Conservation (phyloP, 1,140 invertebrate genomes). For the Bursaphelenchus mucronatus region DNA sequence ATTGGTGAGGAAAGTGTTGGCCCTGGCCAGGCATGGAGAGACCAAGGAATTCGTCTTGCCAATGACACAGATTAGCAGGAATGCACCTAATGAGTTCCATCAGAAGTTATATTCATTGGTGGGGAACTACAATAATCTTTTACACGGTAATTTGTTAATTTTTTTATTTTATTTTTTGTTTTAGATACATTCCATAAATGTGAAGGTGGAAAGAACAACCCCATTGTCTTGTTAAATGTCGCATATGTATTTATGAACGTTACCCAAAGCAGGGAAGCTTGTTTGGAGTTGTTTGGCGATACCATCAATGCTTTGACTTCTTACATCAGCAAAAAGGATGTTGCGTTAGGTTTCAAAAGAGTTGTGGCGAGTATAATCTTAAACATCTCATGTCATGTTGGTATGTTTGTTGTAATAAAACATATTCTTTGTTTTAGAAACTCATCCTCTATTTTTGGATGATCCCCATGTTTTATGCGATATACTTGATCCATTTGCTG, state of each 20-base stretch:
- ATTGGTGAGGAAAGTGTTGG: slow-evolving; percentile 1
- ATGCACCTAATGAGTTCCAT: not conserved
- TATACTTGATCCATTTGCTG: slow-evolving; percentile 15
- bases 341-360: not conserved
- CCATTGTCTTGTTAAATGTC: not conserved
- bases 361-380: slow-evolving; percentile 8
- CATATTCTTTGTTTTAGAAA: not conserved
- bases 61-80: not conserved
- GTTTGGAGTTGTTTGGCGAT: slow-evolving; percentile 10
- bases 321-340: slow-evolving; percentile 3
- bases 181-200: slow-evolving; percentile 14
- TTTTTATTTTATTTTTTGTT: not conserved
- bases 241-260: slow-evolving; percentile 17
- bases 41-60: not conserved
- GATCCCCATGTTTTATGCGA: slow-evolving; percentile 1
- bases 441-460: not conserved
- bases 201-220: slow-evolving; percentile 1
- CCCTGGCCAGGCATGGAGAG: slow-evolving; percentile 3
- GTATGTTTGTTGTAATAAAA: not conserved
- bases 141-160: not conserved
- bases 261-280: not conserved
- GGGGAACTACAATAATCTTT: not conserved
- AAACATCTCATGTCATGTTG: slow-evolving; percentile 7
- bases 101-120: not conserved
- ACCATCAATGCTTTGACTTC: not conserved